Conservation (phyloP, 2,797 vertebrate species). For the Channallabes apus region DNA sequence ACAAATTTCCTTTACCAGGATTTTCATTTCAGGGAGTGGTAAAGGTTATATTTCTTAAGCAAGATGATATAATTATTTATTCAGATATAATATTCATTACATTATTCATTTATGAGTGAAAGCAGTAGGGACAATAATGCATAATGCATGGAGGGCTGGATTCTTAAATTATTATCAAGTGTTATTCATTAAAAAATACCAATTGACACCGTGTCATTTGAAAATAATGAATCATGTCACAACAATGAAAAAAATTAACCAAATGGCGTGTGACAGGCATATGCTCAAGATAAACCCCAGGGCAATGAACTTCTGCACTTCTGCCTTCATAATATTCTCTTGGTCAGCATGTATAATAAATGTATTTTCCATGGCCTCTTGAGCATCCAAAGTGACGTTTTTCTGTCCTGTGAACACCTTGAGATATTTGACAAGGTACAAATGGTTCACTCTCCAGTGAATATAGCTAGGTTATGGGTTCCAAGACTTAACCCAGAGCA, state of each 20-base stretch:
- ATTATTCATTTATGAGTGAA: conserved; percentile 21
- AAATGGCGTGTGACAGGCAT: conserved; percentile 2
- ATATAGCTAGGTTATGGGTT: neutral
- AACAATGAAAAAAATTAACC: neutral
- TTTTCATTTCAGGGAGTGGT: neutral
- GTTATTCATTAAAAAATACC: conserved; percentile 22
- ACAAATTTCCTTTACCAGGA: neutral
- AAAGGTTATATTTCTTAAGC: neutral
- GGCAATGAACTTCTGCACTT: neutral
- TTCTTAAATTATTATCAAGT: conserved; percentile 19
- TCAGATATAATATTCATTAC: conserved; percentile 18
- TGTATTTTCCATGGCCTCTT: neutral
- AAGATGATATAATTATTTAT: conserved; percentile 26
- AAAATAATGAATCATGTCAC: neutral
- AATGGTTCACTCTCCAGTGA: neutral
- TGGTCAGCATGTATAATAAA: conserved; percentile 3
- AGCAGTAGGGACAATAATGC: neutral
- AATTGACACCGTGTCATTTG: neutral
- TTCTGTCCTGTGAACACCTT: neutral
- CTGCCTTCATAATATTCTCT: neutral
- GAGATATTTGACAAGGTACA: neutral
- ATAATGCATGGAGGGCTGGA: conserved; percentile 23
- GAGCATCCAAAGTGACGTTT: neutral
- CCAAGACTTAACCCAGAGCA: neutral
- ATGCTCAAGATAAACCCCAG: neutral